Percentiles rank a stretch among this genome's conserved stretches.
Evolutionary conservation across 2,888 invertebrate genomes (phyloP).

Genomic region (Caenorhabditis macrosperma): DNA sequence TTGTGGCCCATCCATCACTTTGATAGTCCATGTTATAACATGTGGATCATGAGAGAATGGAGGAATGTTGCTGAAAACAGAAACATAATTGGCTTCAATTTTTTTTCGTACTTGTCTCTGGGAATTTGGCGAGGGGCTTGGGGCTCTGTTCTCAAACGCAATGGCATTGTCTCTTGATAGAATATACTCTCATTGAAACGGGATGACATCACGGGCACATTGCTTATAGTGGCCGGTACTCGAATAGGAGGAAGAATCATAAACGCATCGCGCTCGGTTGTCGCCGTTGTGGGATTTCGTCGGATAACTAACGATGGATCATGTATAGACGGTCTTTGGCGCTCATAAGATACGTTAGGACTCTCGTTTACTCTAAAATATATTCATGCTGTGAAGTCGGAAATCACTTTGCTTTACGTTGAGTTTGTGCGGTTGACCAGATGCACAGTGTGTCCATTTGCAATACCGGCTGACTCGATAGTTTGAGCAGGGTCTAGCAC

Average conservation of each 20-base stretch:
- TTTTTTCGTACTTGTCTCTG: neutral
- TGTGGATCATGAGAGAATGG: neutral
- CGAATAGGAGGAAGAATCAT: constrained; percentile 2
- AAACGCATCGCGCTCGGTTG: neutral
- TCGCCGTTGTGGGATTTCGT: neutral
- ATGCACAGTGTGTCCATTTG: constrained; percentile 47
- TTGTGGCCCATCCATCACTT: neutral
- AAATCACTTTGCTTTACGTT: neutral
- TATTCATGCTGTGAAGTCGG: neutral
- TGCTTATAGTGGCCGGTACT: neutral
- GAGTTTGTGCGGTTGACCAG: constrained; percentile 27
- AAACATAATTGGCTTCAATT: neutral
- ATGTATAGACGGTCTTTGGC: neutral
- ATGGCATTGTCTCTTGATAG: neutral
- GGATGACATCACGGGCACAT: neutral
- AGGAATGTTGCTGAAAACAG: neutral
- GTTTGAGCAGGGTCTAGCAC: neutral
- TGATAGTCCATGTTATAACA: constrained; percentile 1
- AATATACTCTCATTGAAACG: neutral
- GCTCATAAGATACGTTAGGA: constrained; percentile 6
- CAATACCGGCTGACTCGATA: constrained; percentile 20
- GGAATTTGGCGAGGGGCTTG: neutral
- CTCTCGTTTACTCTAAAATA: neutral
- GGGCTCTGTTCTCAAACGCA: neutral
- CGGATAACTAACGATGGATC: neutral